These are phyloP conservation scores for Hemichromis elongatus DNA, from an alignment of 2,113 vertebrate species.

Conservation along the genomic window DNA sequence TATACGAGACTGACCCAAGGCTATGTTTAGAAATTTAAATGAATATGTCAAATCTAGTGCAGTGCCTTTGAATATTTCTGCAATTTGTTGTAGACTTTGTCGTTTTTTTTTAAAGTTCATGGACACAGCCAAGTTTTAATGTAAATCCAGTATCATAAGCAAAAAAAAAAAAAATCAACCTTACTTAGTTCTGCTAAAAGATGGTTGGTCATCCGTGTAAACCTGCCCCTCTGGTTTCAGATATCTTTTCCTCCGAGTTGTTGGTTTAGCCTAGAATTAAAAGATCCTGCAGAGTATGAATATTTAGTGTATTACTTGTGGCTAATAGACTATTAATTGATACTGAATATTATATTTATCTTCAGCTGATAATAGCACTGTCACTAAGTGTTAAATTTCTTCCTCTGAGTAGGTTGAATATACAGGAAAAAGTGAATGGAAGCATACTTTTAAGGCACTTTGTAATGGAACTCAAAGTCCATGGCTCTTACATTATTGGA, in stretches of 20 bases:
- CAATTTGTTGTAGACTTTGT: too few relatives aligned
- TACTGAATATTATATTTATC: neutral
- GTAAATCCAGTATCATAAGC: neutral
- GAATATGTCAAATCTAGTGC: neutral
- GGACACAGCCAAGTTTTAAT: neutral
- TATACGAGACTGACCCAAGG: fast-evolving
- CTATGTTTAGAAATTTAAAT: neutral
- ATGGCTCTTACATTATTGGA: neutral
- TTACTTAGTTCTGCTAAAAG: neutral
- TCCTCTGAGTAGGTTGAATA: neutral
- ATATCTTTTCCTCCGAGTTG: neutral
- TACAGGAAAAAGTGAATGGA: neutral
- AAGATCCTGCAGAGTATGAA: neutral
- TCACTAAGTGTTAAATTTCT: fast-evolving
- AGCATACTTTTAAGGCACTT: neutral
- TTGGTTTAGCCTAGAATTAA: neutral
- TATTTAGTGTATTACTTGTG: neutral
- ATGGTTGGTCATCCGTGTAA: neutral
- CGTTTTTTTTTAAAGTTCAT: too few relatives aligned
- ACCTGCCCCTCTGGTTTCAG: neutral
- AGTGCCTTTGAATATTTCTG: neutral
- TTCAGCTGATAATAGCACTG: neutral
- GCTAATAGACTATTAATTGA: neutral
- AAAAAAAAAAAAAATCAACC: neutral
- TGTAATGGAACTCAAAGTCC: neutral